Base-by-base conservation (phyloP, 2,888 invertebrate genomes). In the Lamproptera curius region DNA sequence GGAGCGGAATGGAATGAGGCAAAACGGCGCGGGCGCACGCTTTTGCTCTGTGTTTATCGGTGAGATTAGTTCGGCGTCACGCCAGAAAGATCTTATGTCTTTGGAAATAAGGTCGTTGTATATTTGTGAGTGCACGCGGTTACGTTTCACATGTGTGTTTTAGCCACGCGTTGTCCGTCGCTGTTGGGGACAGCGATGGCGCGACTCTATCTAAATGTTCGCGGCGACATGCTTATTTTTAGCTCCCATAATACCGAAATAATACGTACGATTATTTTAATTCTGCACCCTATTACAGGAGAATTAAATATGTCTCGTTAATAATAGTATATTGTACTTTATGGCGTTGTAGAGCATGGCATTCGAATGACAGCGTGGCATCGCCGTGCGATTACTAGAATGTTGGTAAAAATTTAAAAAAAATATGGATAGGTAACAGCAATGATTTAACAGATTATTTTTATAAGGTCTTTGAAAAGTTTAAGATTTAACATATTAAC, bases 1-100 rank as follows among this genome's bases (percentile, higher is more conserved):
- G 61, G 70, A 77, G 73, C 67, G 73, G 73, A 58, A 61, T 57
- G 59, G 72, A 86, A 83, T 85, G 85, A 83, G 73, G 76, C 71
- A 65, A 76, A 77, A 68, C 82, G 73, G 82, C 86, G 86, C 84
- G 71, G 67, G 83, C 87, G 87, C 87, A 86, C 75, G 77, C 79
- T 86, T 86, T 82, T 86, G 83, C 82, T 82, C 61, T 69, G 71
- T 72, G 81, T 79, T 86, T 86, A 87, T 86, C 86, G 76, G 70
- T 54, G 61, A 67, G 70, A 60, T 57, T 54, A 51, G 57, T 58
- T 58, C 54, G 55, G 59, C 73, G 68, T 62, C 52, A 54, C 51
- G 55, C 53, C 42, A 56, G 56, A 68, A 76, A 78, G 79, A 70
- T 80, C 81, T 81, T 81, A 76, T 76, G 64, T 41, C 73, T 78